Evolutionary conservation across 2,113 vertebrate species (phyloP).

Genomic region (Pachypanchax playfairii): DNA sequence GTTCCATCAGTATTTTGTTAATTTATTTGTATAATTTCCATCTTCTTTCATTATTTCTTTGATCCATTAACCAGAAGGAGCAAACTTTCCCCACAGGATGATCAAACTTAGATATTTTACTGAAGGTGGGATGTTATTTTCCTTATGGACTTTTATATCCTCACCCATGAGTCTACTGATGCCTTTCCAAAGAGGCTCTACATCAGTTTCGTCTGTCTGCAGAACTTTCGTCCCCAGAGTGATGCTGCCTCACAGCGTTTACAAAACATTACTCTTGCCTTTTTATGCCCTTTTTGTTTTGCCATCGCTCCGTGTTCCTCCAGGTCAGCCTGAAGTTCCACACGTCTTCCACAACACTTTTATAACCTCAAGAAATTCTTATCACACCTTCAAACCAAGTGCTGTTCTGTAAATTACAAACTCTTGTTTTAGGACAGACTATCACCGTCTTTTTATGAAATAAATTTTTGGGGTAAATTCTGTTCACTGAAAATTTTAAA

Average conservation of each 20-base stretch:
- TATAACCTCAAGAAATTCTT: not conserved
- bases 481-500: too few relatives aligned
- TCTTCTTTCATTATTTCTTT: not conserved
- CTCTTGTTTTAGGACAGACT: too few relatives aligned
- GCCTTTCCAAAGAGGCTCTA: not conserved
- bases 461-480: too few relatives aligned
- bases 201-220: not conserved
- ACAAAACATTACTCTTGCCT: not conserved
- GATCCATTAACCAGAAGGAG: not conserved
- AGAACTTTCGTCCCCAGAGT: not conserved
- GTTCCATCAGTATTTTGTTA: not conserved
- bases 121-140: not conserved
- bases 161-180: not conserved
- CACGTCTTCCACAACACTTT: not conserved
- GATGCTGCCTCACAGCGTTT: not conserved
- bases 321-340: not conserved
- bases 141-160: not conserved
- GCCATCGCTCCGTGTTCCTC: not conserved
- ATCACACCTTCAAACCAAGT: not conserved
- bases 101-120: not conserved
- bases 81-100: not conserved
- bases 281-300: not conserved
- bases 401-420: too few relatives aligned
- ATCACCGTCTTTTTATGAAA: too few relatives aligned
- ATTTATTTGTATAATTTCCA: too few relatives aligned